These are phyloP conservation scores for Nyctalus aviator DNA, from an alignment of 2,797 vertebrate genomes.

Conservation along the genomic window DNA sequence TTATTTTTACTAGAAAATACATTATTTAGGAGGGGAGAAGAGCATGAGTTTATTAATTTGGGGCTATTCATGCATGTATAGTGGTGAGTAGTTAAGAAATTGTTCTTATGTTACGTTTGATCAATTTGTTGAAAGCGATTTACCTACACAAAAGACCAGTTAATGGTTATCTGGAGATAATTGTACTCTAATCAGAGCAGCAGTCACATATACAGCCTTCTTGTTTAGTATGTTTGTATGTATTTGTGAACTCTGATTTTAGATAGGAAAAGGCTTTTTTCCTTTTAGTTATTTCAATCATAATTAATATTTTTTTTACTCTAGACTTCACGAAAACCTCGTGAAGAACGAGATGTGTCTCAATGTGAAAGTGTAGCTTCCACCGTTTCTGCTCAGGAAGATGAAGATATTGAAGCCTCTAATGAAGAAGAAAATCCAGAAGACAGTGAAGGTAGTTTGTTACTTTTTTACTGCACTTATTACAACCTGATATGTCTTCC, in stretches of 20 bases:
- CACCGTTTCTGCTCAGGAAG: constrained; percentile 94
- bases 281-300: background rate
- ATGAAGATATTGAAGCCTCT: constrained; percentile 94
- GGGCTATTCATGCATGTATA: background rate
- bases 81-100: background rate
- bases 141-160: background rate
- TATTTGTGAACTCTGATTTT: background rate
- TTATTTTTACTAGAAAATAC: constrained; percentile 47
- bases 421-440: constrained; percentile 95
- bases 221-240: background rate
- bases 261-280: background rate
- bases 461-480: background rate
- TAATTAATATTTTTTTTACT: constrained; percentile 59
- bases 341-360: constrained; percentile 94
- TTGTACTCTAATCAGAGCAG: background rate
- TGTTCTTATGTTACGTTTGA: background rate
- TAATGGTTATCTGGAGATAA: background rate
- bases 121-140: background rate
- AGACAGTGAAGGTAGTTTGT: constrained; percentile 95
- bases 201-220: background rate
- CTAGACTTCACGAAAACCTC: constrained; percentile 93
- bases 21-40: background rate
- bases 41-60: background rate
- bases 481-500: background rate
- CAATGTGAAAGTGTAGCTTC: constrained; percentile 96